Evolutionary conservation across 2,888 invertebrate genomes (phyloP).

Genomic region (Volucella inanis): DNA sequence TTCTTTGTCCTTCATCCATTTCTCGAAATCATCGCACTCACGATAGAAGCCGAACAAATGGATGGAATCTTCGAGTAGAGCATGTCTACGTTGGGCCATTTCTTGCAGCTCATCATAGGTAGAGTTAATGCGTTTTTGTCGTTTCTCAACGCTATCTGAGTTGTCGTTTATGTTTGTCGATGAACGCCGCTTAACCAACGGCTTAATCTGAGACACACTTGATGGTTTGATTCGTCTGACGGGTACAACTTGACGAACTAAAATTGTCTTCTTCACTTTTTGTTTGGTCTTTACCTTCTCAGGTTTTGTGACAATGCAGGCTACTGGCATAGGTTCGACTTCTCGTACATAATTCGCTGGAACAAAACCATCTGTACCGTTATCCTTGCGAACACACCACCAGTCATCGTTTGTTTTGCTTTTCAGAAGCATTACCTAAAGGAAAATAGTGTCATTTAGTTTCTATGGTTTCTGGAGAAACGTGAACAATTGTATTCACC

Average conservation of each 20-base stretch:
- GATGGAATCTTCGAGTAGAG: slow-evolving; percentile 95
- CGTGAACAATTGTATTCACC: slow-evolving; percentile 76
- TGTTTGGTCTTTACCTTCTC: slow-evolving; percentile 93
- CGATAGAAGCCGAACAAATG: slow-evolving; percentile 96
- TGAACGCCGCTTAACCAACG: slow-evolving; percentile 82
- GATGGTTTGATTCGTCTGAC: slow-evolving; percentile 87
- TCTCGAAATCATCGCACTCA: slow-evolving; percentile 98
- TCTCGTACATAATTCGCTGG: slow-evolving; percentile 98
- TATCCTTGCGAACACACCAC: slow-evolving; percentile 98
- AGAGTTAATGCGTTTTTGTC: slow-evolving; percentile 90
- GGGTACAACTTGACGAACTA: slow-evolving; percentile 93
- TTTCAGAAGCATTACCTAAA: slow-evolving; percentile 91
- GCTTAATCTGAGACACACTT: slow-evolving; percentile 80
- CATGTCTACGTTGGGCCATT: slow-evolving; percentile 91
- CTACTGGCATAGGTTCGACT: slow-evolving; percentile 93
- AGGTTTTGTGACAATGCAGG: slow-evolving; percentile 91
- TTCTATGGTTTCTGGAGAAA: not conserved
- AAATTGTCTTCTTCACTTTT: slow-evolving; percentile 94
- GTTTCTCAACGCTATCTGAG: slow-evolving; percentile 89
- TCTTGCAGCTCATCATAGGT: slow-evolving; percentile 92
- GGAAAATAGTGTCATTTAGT: not conserved
- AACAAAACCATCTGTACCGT: slow-evolving; percentile 97
- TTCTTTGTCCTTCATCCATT: slow-evolving; percentile 98
- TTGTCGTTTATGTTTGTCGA: slow-evolving; percentile 85
- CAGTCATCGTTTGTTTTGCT: slow-evolving; percentile 98